Evolutionary conservation across 2,888 invertebrate species (phyloP).

Genomic region (Drosophila formosana): DNA sequence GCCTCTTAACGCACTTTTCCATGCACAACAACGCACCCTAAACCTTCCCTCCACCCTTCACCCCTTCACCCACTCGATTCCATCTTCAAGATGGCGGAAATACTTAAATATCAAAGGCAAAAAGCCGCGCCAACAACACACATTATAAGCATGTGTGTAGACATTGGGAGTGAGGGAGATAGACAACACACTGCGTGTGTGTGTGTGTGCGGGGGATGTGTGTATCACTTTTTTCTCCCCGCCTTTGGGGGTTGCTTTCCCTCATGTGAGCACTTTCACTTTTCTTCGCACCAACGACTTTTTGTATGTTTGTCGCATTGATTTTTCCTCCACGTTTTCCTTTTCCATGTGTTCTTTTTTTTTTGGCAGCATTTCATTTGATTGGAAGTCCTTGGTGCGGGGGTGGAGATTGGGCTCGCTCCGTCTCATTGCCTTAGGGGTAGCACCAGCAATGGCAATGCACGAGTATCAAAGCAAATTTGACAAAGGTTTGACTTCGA

Average conservation of each 20-base stretch:
- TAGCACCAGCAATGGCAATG: conserved; percentile 38
- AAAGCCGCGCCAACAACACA: conserved; percentile 59
- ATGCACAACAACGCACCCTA: background rate
- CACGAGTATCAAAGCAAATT: conserved; percentile 63
- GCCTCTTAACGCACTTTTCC: conserved; percentile 76
- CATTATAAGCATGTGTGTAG: conserved; percentile 29
- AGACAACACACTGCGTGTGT: conserved; percentile 33
- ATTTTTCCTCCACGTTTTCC: conserved; percentile 41
- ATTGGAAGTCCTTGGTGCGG: conserved; percentile 61
- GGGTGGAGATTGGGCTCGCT: conserved; percentile 13
- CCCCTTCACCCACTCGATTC: conserved; percentile 8
- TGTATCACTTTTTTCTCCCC: conserved; percentile 32
- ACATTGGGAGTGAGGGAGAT: conserved; percentile 8
- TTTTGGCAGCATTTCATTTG: conserved; percentile 50
- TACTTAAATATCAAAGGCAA: conserved; percentile 77
- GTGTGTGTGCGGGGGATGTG: conserved; percentile 6
- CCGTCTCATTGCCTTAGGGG: conserved; percentile 49
- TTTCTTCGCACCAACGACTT: conserved; percentile 72
- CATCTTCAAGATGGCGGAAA: conserved; percentile 75
- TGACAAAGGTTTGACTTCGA: conserved; percentile 71
- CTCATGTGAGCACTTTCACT: conserved; percentile 66
- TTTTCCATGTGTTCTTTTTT: background rate
- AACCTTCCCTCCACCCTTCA: background rate
- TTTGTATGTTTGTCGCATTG: conserved; percentile 66
- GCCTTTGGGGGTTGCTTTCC: conserved; percentile 63